A percentile compares a stretch with the other conserved stretches of the same genome.
These are phyloP conservation scores for Pseudanteris insignis DNA, from an alignment of 2,888 invertebrate species.

Conservation along the genomic window DNA sequence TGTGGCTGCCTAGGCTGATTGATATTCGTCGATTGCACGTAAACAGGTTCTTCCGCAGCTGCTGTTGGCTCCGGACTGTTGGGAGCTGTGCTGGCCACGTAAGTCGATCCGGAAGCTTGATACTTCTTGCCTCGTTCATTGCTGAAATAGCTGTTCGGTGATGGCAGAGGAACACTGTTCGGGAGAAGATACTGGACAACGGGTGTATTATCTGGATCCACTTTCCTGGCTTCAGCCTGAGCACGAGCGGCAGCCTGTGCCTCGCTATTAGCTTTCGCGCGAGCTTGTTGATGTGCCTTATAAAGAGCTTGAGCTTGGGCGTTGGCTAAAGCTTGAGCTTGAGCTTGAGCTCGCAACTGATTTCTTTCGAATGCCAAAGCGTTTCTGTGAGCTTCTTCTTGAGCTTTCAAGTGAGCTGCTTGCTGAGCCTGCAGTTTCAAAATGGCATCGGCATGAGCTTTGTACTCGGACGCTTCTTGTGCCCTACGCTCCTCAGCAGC, in stretches of 20 bases:
- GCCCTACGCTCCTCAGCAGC: slow-evolving; percentile 59
- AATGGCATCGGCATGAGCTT: slow-evolving; percentile 63
- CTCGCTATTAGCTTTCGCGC: slow-evolving; percentile 58
- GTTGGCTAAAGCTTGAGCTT: slow-evolving; percentile 61
- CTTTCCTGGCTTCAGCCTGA: slow-evolving; percentile 54
- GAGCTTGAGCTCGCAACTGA: slow-evolving; percentile 60
- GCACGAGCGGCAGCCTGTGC: slow-evolving; percentile 57
- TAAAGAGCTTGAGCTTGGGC: slow-evolving; percentile 62
- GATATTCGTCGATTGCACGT: slow-evolving; percentile 44
- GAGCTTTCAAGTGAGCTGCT: slow-evolving; percentile 58
- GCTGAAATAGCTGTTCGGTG: slow-evolving; percentile 56
- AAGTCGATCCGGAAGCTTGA: slow-evolving; percentile 57
- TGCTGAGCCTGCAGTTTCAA: slow-evolving; percentile 61
- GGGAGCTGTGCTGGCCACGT: slow-evolving; percentile 56
- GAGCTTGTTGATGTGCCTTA: slow-evolving; percentile 56
- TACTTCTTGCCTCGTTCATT: slow-evolving; percentile 58
- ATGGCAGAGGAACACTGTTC: slow-evolving; percentile 49
- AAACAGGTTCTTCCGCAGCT: slow-evolving; percentile 45
- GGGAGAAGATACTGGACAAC: slow-evolving; percentile 59
- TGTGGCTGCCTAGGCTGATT: slow-evolving; percentile 58
- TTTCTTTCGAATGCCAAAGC: slow-evolving; percentile 61
- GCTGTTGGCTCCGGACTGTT: slow-evolving; percentile 47
- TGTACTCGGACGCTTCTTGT: slow-evolving; percentile 62
- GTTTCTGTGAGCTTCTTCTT: slow-evolving; percentile 59
- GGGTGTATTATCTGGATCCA: slow-evolving; percentile 57